These are phyloP conservation scores for Anguilla obscura DNA, from an alignment of 2,797 vertebrate genomes.

Conservation along the genomic window DNA sequence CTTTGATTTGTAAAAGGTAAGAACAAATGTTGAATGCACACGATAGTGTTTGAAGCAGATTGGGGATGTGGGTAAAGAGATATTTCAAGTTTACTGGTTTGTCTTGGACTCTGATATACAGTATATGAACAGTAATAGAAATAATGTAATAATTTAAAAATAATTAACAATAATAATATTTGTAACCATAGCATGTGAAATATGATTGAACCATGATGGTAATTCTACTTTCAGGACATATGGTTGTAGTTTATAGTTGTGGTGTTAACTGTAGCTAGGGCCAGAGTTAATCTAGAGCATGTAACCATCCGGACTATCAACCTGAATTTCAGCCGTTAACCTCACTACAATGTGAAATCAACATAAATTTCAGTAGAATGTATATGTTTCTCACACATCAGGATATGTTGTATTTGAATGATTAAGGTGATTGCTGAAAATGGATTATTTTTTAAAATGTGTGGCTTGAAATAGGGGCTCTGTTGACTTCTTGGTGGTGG, in stretches of 20 bases:
- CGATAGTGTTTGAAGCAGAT: not conserved
- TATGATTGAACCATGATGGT: not conserved
- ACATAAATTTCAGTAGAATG: not conserved
- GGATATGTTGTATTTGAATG: not conserved
- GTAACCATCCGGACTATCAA: not conserved
- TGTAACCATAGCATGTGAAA: not conserved
- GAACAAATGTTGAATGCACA: not conserved
- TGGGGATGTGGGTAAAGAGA: not conserved
- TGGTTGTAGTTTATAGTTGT: not conserved
- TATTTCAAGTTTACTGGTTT: not conserved
- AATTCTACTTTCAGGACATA: not conserved
- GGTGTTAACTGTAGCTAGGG: not conserved
- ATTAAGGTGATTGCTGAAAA: not conserved
- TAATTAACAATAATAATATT: not conserved
- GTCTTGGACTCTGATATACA: not conserved
- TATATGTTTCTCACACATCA: not conserved
- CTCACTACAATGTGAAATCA: not conserved
- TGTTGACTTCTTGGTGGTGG: not conserved
- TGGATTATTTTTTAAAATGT: not conserved
- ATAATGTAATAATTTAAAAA: not conserved
- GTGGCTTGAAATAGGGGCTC: not conserved
- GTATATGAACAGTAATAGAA: not conserved
- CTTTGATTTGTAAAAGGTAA: conserved; percentile 24
- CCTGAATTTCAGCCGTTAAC: not conserved
- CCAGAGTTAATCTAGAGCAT: not conserved